Evolutionary conservation across 35 echinoderm and acorn worm genomes (phyloP).

Genomic region (Amphiura filiformis): DNA sequence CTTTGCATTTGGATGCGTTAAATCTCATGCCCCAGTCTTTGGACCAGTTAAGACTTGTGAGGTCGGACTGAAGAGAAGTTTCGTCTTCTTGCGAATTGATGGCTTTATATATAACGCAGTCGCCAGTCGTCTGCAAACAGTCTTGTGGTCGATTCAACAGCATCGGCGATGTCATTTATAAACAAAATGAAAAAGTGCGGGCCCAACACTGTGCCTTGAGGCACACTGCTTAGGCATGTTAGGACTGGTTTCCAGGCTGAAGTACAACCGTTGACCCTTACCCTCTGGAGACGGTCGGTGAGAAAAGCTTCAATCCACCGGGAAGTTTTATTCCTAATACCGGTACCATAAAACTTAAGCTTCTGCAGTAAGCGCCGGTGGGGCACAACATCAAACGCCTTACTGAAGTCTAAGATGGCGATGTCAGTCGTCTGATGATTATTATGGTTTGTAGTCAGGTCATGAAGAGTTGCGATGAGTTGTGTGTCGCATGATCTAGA

Average conservation of each 20-base stretch:
- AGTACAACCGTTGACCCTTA: neutral
- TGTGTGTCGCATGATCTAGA: conserved; percentile 38
- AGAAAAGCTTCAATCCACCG: conserved; percentile 44
- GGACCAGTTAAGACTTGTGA: conserved; percentile 34
- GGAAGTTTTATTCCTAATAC: no score
- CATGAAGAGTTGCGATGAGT: conserved; percentile 37
- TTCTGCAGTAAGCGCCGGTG: conserved; percentile 49
- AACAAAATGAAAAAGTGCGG: conserved; percentile 18
- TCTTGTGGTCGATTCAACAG: neutral
- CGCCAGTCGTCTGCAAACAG: conserved; percentile 29
- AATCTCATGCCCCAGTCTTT: conserved; percentile 32
- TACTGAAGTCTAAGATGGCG: conserved; percentile 45
- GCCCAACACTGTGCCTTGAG: conserved; percentile 40
- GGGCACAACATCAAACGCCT: conserved; percentile 51
- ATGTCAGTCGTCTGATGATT: conserved; percentile 13
- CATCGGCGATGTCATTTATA: conserved; percentile 33
- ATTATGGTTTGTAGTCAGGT: conserved; percentile 16
- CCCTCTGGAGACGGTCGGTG: conserved; percentile 4
- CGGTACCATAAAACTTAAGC: conserved; percentile 15
- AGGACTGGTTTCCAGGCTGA: conserved; percentile 18
- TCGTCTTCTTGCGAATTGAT: conserved; percentile 18
- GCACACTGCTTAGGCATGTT: conserved; percentile 13
- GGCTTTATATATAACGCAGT: conserved; percentile 11
- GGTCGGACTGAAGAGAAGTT: conserved; percentile 11
- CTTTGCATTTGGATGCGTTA: conserved; percentile 24